Base-by-base conservation (phyloP, 1,140 invertebrate species). In the Tetramorium simillimum region DNA sequence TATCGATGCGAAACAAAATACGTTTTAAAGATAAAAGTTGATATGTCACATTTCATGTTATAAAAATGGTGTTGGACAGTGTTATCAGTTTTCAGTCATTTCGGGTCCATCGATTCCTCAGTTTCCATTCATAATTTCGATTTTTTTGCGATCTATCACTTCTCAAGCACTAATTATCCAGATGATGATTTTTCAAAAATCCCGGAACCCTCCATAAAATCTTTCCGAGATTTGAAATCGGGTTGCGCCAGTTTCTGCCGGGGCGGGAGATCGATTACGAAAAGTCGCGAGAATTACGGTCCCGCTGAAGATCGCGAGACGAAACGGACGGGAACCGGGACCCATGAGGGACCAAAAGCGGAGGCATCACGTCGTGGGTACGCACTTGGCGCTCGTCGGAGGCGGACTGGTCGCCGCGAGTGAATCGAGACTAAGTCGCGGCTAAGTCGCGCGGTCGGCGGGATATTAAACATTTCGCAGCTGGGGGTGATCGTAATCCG, bases 401-500 rank as follows among this genome's bases (percentile, higher is more conserved):
- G 73, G 89, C 88, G 85, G 91, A 95, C 94, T 95, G 93, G 67
- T 89, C 49, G 85, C 91, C 46, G 88, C 93, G 88, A 89, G 72
- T 88, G 88, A 67, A 18, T 51, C 21, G 86, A 90, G 86, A 90
- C 85, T 86, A 40, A 67, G 63, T 67, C 51, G 91, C 82, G 82
- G 60, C 86, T 67, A 69, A 63, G 85, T 80, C 73, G 84, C 72
- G 46, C 81, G 53, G 76, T 65, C 67, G 77, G 63, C 40, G 63
- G 70, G 89, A 92, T 91, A 90, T 93, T 92, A 93, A 75, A 93
- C 91, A 93, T 92, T 65, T 91, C 5, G 92, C 88, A 91, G 89
- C 86, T 89, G 89, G 85, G 90, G 89, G 91, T 91, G 91, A 94
- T 93, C 92, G 89, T 86, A 90, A 93, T 94, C 80, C 86, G 78